Evolutionary conservation across 1,140 invertebrate species (phyloP).

Genomic region (Drosophila ogumai): DNA sequence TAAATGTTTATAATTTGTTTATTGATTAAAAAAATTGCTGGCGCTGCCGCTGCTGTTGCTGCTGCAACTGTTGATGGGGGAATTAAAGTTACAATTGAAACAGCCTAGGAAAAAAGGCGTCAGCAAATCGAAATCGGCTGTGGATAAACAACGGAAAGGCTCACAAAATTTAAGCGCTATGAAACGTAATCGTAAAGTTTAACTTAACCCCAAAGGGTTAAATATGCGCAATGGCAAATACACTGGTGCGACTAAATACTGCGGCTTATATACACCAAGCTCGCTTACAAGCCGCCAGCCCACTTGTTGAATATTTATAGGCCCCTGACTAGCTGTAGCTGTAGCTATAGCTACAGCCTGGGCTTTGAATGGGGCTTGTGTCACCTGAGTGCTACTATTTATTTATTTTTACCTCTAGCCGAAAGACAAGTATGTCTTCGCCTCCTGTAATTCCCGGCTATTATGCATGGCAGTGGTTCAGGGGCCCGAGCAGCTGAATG

Average conservation of each 20-base stretch:
- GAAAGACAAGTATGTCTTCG: slow-evolving; percentile 37
- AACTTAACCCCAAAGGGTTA: slow-evolving; percentile 80
- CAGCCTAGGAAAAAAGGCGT: not conserved
- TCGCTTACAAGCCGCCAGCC: slow-evolving; percentile 45
- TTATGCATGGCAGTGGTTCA: slow-evolving; percentile 53
- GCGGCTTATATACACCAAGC: slow-evolving; percentile 19
- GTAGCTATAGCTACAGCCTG: not conserved
- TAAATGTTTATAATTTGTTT: slow-evolving; percentile 80
- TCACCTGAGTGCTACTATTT: slow-evolving; percentile 67
- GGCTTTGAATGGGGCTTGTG: slow-evolving; percentile 32
- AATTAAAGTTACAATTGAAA: slow-evolving; percentile 18
- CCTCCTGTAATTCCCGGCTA: slow-evolving; percentile 29
- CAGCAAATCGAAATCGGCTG: slow-evolving; percentile 1
- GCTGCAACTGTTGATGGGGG: slow-evolving; percentile 15
- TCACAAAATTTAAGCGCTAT: slow-evolving; percentile 62
- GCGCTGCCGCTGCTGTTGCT: not conserved
- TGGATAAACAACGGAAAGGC: slow-evolving; percentile 49
- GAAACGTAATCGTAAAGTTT: slow-evolving; percentile 75
- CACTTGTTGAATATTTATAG: slow-evolving; percentile 79
- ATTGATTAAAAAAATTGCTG: slow-evolving; percentile 59
- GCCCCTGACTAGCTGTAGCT: slow-evolving; percentile 2
- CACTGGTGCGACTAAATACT: slow-evolving; percentile 44
- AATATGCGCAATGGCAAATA: slow-evolving; percentile 74
- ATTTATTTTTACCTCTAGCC: slow-evolving; percentile 21
- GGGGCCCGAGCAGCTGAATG: slow-evolving; percentile 13